phyloP scores from a whole-genome alignment of 1,140 invertebrate genomes.

The Calosoma granatense region DNA sequence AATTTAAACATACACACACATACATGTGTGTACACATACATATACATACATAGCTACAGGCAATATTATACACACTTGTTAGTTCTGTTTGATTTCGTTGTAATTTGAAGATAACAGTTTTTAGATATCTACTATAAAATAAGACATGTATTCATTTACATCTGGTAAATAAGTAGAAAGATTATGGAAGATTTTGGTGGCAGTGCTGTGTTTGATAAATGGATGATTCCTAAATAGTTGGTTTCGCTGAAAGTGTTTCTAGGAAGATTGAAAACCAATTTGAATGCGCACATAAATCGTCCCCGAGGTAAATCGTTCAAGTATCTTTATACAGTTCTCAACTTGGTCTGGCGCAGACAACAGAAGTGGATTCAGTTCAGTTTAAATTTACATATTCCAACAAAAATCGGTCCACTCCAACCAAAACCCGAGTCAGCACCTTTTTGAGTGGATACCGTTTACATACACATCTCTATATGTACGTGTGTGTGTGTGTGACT shows the following conservation, averaged over 20 bases:
- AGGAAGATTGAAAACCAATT: not conserved
- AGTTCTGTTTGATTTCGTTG: too few relatives aligned
- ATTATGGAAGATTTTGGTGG: too few relatives aligned
- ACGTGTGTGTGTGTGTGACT: too few relatives aligned
- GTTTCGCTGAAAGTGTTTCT: not conserved
- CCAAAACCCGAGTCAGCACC: conserved; percentile 28
- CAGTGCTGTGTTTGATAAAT: too few relatives aligned
- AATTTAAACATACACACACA: not conserved
- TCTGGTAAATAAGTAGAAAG: too few relatives aligned
- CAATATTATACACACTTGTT: too few relatives aligned
- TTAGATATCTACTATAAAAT: too few relatives aligned
- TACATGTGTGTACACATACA: not conserved
- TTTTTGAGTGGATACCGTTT: conserved; percentile 30
- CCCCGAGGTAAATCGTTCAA: not conserved
- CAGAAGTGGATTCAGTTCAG: conserved; percentile 6
- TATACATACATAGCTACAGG: not conserved
- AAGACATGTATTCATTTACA: too few relatives aligned
- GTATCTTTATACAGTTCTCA: not conserved
- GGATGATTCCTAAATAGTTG: not conserved
- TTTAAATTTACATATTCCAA: conserved; percentile 33
- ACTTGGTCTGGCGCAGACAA: not conserved
- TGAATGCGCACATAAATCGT: not conserved
- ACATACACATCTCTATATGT: conserved; percentile 14
- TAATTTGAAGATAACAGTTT: too few relatives aligned
- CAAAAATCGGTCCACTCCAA: conserved; percentile 29